Conservation (phyloP, 2,888 invertebrate species). For the Amaurobius ferox region DNA sequence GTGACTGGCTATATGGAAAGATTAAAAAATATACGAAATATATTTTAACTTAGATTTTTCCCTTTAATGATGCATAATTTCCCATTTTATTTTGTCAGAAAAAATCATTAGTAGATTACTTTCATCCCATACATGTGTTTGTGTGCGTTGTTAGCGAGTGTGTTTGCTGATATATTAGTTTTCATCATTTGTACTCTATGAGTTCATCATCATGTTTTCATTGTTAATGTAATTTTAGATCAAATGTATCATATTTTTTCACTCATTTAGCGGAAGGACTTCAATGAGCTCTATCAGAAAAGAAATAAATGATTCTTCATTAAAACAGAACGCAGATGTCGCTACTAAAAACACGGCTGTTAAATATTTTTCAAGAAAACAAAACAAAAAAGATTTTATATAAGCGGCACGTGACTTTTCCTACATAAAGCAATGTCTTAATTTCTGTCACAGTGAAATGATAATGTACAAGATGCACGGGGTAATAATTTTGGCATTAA, state of each 20-base stretch:
- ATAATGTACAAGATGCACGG: no score
- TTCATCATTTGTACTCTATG: conserved; percentile 39
- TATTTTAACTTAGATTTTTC: not conserved
- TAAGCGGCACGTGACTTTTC: no score
- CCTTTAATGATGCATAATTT: not conserved
- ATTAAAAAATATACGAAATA: not conserved
- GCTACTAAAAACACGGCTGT: no score
- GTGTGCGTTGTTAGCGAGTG: conserved; percentile 58
- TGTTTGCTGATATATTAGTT: conserved; percentile 39
- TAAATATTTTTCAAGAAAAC: no score
- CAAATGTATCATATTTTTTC: not conserved
- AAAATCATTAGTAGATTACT: not conserved
- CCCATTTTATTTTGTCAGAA: conserved; percentile 7
- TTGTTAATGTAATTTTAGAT: not conserved
- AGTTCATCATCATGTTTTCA: conserved; percentile 23
- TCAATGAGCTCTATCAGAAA: not conserved
- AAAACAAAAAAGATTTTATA: no score
- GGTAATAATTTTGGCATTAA: no score
- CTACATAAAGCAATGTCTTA: no score
- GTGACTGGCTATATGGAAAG: not conserved
- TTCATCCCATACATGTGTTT: conserved; percentile 34
- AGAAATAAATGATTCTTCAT: no score
- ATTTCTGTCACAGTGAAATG: no score
- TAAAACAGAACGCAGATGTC: no score
- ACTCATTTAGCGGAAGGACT: not conserved